Percentiles rank a stretch among this genome's conserved stretches.
Conservation (phyloP, 2,113 vertebrate species). For the Rynchops niger region DNA sequence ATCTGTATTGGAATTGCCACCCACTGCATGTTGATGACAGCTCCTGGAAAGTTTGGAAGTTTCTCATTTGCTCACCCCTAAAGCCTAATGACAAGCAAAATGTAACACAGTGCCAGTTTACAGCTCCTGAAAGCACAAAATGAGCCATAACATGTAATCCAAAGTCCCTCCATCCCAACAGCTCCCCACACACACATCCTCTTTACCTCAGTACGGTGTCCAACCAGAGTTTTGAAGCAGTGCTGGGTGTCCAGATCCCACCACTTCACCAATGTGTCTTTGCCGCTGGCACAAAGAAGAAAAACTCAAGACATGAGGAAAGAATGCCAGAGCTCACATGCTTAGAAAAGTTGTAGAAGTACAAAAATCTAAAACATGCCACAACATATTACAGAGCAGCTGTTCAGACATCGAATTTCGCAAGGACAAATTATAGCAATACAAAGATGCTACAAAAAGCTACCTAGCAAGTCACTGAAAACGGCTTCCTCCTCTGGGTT, state of each 20-base stretch:
- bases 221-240: constrained; percentile 96
- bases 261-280: constrained; percentile 95
- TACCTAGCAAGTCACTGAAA: background rate
- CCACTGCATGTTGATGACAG: background rate
- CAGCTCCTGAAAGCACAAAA: background rate
- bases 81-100: background rate
- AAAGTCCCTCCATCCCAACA: background rate
- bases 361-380: background rate
- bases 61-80: background rate
- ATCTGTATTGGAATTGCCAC: background rate
- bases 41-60: background rate
- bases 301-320: background rate
- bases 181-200: background rate
- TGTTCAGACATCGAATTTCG: background rate
- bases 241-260: constrained; percentile 97
- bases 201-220: constrained; percentile 91
- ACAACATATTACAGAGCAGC: background rate
- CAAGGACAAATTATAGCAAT: background rate
- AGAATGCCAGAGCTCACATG: background rate
- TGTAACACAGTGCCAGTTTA: background rate
- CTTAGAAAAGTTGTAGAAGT: background rate
- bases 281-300: constrained; percentile 78
- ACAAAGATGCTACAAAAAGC: background rate
- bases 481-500: background rate
- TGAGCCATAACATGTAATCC: background rate